Base-by-base conservation (phyloP, 2,888 invertebrate species). In the Exephanes ischioxanthus region DNA sequence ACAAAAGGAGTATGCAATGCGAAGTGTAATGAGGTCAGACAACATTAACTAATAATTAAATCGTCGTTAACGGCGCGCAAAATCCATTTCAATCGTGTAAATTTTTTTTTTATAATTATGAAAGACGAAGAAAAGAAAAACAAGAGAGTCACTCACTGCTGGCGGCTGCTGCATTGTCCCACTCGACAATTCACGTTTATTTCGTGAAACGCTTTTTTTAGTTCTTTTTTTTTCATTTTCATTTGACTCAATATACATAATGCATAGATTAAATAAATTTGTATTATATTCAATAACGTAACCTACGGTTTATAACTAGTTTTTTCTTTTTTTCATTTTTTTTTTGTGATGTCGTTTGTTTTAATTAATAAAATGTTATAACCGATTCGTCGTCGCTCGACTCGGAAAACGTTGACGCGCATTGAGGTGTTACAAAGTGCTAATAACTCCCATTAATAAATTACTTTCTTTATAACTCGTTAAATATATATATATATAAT, bases 1-100 rank as follows among this genome's bases (percentile, higher is more conserved):
- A 92, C 91, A 92, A 92, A 91, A 92, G 89, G 89, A 90, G 89
- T 91, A 92, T 90, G 91, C 90, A 90, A 90, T 90, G 90, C 90
- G 88, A 89, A 89, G 89, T 90, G 88, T 90, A 86, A 89, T 90
- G 89, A 89, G 88, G 89, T 90, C 88, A 86, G 89, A 91, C 89
- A 90, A 89, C 87, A 90, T 90, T 89, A 90, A 88, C 88, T 89
- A 89, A 90, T 87, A 88, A 88, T 85, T 67, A 72, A 75, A 84
- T 89, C 84, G 85, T 89, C 84, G 82, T 90, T 86, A 72, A 83
- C 78, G 80, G 77, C 80, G 68, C 83, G 66, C 66, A 67, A 80
- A 86, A 75, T 82, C 82, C 68, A 45, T 85, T 61, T 53, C 55
- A 79, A 72, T 33, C 33, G 58, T 80, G 26, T 48, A 41, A 58